These are phyloP conservation scores for Ibidorhyncha struthersii DNA, from an alignment of 2,113 vertebrate species.

Conservation along the genomic window DNA sequence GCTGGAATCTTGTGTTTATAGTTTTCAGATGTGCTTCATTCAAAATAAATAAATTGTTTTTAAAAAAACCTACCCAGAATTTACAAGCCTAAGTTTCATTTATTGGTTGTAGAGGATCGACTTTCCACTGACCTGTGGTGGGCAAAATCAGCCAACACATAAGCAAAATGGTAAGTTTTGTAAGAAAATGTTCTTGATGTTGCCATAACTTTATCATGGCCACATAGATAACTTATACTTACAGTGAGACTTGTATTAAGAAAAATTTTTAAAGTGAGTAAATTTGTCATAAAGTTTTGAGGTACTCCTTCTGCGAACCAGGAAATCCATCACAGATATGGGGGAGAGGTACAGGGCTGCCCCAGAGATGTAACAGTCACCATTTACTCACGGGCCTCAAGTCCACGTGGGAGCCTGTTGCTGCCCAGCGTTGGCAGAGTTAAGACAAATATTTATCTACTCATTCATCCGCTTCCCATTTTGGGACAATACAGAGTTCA, in stretches of 20 bases:
- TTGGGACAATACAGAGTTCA: not conserved
- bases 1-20: constrained; percentile 26
- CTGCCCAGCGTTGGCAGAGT: not conserved
- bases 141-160: not conserved
- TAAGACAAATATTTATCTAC: not conserved
- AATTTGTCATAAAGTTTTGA: not conserved
- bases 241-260: not conserved
- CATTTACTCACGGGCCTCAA: not conserved
- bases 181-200: not conserved
- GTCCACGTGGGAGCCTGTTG: not conserved
- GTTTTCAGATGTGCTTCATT: constrained; percentile 30
- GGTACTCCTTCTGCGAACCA: not conserved
- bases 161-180: not conserved
- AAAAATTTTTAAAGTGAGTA: not conserved
- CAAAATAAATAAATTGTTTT: not conserved
- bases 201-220: not conserved
- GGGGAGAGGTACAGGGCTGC: not conserved
- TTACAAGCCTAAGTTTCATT: not conserved
- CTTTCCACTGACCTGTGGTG: not conserved
- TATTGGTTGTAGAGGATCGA: not conserved
- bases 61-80: not conserved
- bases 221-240: not conserved
- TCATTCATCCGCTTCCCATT: not conserved
- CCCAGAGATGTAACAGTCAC: not conserved
- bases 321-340: not conserved